A percentile compares a stretch with the other conserved stretches of the same genome.
Evolutionary conservation across 2,888 invertebrate genomes (phyloP).

Genomic region (Ypsolopha sequella): DNA sequence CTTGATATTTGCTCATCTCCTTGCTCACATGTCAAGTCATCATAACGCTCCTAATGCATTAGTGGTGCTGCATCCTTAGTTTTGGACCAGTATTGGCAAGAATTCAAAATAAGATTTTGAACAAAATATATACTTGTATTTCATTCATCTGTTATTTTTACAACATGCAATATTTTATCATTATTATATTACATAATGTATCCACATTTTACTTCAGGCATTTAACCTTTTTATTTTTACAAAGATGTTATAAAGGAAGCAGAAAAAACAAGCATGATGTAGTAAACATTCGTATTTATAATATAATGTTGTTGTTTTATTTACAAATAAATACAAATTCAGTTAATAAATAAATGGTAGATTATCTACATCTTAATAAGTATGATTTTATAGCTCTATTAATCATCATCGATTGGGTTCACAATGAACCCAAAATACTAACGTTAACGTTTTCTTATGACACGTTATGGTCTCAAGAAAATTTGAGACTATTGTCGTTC

Average conservation of each 20-base stretch:
- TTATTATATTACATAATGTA: conserved; percentile 10
- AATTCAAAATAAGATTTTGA: no score
- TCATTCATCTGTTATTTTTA: no score
- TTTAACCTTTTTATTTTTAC: conserved; percentile 2
- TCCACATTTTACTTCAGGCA: not conserved
- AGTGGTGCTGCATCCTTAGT: no score
- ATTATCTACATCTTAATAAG: conserved; percentile 71
- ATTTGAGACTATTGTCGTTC: conserved; percentile 69
- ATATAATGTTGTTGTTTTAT: conserved; percentile 69
- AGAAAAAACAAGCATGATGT: conserved; percentile 60
- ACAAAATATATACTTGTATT: no score
- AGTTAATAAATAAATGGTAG: conserved; percentile 72
- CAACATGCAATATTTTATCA: no score
- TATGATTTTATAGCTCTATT: conserved; percentile 68
- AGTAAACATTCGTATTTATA: conserved; percentile 72
- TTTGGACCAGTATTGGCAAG: no score
- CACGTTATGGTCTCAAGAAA: conserved; percentile 69
- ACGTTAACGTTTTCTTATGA: conserved; percentile 67
- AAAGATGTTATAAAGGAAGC: conserved; percentile 13
- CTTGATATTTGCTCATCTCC: no score
- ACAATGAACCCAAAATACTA: conserved; percentile 65
- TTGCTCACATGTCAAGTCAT: no score
- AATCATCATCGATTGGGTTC: conserved; percentile 59
- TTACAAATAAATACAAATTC: conserved; percentile 72
- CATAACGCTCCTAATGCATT: no score